Percentiles rank a stretch among this genome's conserved stretches.
These are phyloP conservation scores for Cotesia glomerata DNA, from an alignment of 1,140 invertebrate species.

Conservation along the genomic window DNA sequence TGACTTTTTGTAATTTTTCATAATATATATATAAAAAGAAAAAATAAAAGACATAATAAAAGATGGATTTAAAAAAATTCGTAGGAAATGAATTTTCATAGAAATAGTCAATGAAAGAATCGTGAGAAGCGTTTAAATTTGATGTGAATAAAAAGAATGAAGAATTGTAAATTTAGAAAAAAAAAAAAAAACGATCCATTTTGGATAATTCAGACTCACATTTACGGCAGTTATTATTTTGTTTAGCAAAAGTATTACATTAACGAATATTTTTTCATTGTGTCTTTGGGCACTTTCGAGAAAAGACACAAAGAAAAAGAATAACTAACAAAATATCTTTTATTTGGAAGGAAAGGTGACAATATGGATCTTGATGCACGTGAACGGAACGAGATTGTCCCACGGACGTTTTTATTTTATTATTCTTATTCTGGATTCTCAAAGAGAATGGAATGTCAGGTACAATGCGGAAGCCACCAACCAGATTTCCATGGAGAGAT, in stretches of 20 bases:
- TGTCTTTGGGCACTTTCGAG: too few relatives aligned
- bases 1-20: too few relatives aligned
- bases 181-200: background rate
- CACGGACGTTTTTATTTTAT: constrained; percentile 3
- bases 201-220: background rate
- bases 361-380: constrained; percentile 12
- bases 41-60: too few relatives aligned
- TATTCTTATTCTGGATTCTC: too few relatives aligned
- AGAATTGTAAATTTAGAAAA: background rate
- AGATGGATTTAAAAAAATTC: too few relatives aligned
- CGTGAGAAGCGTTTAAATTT: background rate
- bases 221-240: background rate
- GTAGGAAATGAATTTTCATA: too few relatives aligned
- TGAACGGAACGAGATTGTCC: constrained; percentile 6
- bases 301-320: constrained; percentile 5
- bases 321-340: too few relatives aligned
- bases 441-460: constrained; percentile 26
- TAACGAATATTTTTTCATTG: too few relatives aligned
- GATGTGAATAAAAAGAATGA: background rate
- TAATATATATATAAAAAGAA: too few relatives aligned
- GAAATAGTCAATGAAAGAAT: background rate
- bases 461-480: constrained; percentile 19
- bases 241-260: background rate
- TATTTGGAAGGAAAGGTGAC: background rate
- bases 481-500: background rate